These are phyloP conservation scores for Ranitomeya imitator DNA, from an alignment of 2,113 vertebrate genomes.

Conservation along the genomic window DNA sequence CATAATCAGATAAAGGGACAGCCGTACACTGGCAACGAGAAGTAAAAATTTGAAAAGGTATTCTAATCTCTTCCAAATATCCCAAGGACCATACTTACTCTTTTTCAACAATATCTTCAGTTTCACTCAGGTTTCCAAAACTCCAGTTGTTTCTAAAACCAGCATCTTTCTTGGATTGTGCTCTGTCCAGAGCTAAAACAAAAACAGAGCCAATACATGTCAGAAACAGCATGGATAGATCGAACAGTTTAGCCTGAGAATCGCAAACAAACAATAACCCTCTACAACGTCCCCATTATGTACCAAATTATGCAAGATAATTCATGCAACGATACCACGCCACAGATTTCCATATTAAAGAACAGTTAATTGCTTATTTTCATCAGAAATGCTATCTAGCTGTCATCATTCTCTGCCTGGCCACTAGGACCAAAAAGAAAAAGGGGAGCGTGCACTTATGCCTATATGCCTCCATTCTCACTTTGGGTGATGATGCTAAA, in stretches of 20 bases:
- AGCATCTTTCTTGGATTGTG: constrained; percentile 87
- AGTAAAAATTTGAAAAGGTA: not conserved
- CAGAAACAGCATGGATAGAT: constrained; percentile 30
- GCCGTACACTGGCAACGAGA: not conserved
- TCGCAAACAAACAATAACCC: not conserved
- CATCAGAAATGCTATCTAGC: too few relatives aligned
- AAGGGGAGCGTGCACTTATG: too few relatives aligned
- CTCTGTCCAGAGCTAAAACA: constrained; percentile 89
- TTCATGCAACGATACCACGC: not conserved
- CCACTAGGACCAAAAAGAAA: too few relatives aligned
- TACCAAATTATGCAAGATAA: not conserved
- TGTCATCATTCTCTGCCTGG: too few relatives aligned
- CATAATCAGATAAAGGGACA: too few relatives aligned
- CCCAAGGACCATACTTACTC: constrained; percentile 83
- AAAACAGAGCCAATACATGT: constrained; percentile 34
- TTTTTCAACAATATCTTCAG: constrained; percentile 86
- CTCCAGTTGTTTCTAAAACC: constrained; percentile 94
- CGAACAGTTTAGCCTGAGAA: not conserved
- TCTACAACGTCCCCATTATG: too few relatives aligned
- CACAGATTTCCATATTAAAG: not conserved
- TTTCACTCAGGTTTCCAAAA: constrained; percentile 85
- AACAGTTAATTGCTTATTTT: not conserved
- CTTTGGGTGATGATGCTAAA: too few relatives aligned
- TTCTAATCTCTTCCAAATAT: not conserved
- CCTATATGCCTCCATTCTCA: too few relatives aligned